Base-by-base conservation (phyloP, 2,797 vertebrate genomes). In the Ambastaia sidthimunki region DNA sequence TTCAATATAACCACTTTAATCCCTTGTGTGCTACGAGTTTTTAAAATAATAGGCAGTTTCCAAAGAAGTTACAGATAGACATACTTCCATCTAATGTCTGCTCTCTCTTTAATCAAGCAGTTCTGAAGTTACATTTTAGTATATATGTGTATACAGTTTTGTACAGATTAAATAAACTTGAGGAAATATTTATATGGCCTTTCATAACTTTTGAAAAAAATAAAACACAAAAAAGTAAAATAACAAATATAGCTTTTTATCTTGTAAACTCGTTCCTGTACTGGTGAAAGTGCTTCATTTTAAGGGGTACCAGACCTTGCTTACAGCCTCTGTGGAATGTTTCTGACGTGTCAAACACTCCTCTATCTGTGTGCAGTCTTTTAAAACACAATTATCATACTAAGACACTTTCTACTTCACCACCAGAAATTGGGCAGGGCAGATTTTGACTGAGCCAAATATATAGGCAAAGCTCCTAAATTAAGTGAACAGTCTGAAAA, bases 251-350 rank as follows among this genome's bases (percentile, higher is more conserved):
- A 82, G 66, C 73, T 74, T 60, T 57, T 72, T 47, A 16, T 74
- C 55, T n/a, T 89, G 88, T 86, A 90, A 90, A 89, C 85, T 74
- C 85, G 80, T 82, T 89, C 85, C 73, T 5, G 86, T 67, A 83
- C 65, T 82, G 68, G 84, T 73, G 85, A 92, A 93, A 93, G 93
- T 93, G 93, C 93, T 92, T 89, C 48, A 65, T 82, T 89, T 87
- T 84, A 76, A 76, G 82, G 81, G 83, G 74, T 83, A 81, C 80
- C 84, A 76, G 69, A 81, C 70, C 71, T 80, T 82, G 41, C 69
- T 80, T 72, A 70, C 67, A 83, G 84, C 72, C 76, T 82, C 74
- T 84, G 86, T 89, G 90, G 92, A 93, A 94, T 92, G 91, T 87
- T 88, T 86, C 44, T 75, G 34, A 76, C 76, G 31, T 25, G 52